phyloP scores from a whole-genome alignment of 2,113 vertebrate genomes.

The Chlorocebus sabaeus region DNA sequence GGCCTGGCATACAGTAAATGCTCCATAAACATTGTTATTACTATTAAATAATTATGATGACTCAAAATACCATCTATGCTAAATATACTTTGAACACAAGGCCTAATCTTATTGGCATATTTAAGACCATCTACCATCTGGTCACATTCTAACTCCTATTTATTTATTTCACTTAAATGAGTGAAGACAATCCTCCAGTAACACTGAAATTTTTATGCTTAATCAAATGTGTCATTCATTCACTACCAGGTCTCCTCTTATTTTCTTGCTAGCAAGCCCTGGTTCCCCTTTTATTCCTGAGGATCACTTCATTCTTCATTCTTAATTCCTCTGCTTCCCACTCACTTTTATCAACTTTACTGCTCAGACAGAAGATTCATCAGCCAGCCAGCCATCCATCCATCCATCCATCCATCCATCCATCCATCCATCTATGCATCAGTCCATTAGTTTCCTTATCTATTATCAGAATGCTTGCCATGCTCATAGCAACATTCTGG shows the following conservation, averaged over 20 bases:
- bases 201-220: background rate
- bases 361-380: background rate
- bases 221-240: background rate
- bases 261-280: background rate
- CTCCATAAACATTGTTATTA: background rate
- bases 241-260: background rate
- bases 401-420: background rate
- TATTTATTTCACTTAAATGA: background rate
- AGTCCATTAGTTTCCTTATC: background rate
- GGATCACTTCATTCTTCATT: background rate
- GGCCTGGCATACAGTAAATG: background rate
- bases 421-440: background rate
- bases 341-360: background rate
- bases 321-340: background rate
- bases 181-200: background rate
- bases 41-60: background rate
- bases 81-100: background rate
- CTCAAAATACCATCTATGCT: background rate
- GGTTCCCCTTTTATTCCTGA: background rate
- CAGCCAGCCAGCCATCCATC: no score
- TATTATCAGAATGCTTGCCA: background rate
- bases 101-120: background rate
- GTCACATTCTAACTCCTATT: background rate
- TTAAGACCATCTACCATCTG: background rate
- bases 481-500: background rate